These are phyloP conservation scores for Climacteris rufus DNA, from an alignment of 2,113 vertebrate genomes.

Conservation along the genomic window DNA sequence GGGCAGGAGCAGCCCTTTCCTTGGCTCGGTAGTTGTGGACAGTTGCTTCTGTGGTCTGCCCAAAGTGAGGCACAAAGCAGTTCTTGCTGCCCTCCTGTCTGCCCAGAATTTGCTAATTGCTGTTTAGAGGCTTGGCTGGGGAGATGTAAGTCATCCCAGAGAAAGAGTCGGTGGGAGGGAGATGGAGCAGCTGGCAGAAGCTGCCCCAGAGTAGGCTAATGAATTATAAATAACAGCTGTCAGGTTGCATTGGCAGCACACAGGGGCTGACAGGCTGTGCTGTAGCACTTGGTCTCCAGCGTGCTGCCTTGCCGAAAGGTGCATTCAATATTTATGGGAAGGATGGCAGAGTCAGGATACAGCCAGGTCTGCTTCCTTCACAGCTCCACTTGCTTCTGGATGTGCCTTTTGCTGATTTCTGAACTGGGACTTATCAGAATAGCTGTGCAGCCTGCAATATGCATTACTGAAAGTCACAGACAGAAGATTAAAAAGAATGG, in stretches of 20 bases:
- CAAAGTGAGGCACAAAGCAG: neutral
- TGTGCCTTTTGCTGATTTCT: neutral
- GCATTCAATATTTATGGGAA: constrained; percentile 61
- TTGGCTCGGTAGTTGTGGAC: neutral
- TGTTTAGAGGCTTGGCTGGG: neutral
- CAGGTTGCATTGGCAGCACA: neutral
- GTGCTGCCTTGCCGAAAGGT: neutral
- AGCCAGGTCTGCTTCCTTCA: neutral
- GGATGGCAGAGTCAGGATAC: neutral
- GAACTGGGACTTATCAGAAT: neutral
- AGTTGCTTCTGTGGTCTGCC: neutral
- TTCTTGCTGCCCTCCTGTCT: neutral
- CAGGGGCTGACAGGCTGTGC: constrained; percentile 4
- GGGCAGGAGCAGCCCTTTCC: neutral
- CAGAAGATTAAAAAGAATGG: neutral
- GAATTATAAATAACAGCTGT: constrained; percentile 71
- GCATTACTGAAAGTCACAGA: neutral
- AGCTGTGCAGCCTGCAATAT: neutral
- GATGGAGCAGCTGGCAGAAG: constrained; percentile 58
- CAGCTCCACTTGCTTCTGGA: neutral
- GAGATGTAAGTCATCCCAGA: neutral
- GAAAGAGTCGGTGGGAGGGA: neutral
- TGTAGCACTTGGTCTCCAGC: neutral
- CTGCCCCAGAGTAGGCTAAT: constrained; percentile 44
- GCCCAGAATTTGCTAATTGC: neutral